Base-by-base conservation (phyloP, 1,140 invertebrate species). In the Dermatophagoides farinae region DNA sequence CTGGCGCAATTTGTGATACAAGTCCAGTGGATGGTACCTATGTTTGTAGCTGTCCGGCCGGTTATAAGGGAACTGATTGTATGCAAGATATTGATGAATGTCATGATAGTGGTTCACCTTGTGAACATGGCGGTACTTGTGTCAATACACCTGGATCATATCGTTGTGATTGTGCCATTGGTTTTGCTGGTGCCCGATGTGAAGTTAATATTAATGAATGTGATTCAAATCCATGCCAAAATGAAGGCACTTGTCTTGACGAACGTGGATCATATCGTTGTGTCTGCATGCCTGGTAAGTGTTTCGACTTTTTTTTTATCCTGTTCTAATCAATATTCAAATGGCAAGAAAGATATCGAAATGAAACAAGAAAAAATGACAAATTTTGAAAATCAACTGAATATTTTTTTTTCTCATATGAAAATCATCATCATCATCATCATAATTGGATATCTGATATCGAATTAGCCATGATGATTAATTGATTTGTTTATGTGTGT, bases 31-130 rank as follows among this genome's bases (percentile, higher is more conserved):
- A 93, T 68, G 92, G 92, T 0, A 87, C 86, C 6, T 91, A 88
- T 71, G 83, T 88, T 12, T 97, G 92, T 70, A 88, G 85, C 11
- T 97, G 92, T 69, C 85, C 87, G 20, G 82, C 80, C 2, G 89
- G 89, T 6, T 92, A 86, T 73, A 88, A 87, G 71, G 88, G 89
- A 9, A 73, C 84, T 10, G 82, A 90, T 69, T 97, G 92, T 68
- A 89, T 87, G 0, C 81, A 88, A 67, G 91, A 97, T 70, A 86
- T 96, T 62, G 80, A 97, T 69, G 92, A 96, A 74, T 97, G 92
- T 71, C 91, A 68, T 88, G 92, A 81, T 87, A 80, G 64, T 37
- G 64, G 67, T 14, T 66, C 66, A 1, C 71, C 71, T 6, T 75
- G 74, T 65, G 72, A 73, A 65, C 72, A 75, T 65, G 70, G 68